phyloP scores from a whole-genome alignment of 2,888 invertebrate species.

The Parnassius smintheus region DNA sequence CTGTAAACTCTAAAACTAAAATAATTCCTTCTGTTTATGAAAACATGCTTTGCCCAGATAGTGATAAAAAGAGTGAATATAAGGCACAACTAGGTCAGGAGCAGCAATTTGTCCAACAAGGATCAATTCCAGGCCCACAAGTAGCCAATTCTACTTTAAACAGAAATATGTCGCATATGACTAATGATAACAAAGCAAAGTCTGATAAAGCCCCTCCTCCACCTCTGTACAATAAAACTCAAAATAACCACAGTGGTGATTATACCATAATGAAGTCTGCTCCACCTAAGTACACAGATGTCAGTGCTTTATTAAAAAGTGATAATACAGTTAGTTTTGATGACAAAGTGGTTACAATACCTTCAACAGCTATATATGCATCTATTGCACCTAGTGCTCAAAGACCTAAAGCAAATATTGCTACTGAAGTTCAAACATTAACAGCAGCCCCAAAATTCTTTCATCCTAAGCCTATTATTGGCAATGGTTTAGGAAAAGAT shows the following conservation, averaged over 20 bases:
- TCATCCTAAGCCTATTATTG: slow-evolving; percentile 80
- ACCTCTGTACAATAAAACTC: slow-evolving; percentile 57
- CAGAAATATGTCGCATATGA: slow-evolving; percentile 54
- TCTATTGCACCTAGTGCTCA: slow-evolving; percentile 79
- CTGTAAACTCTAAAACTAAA: slow-evolving; percentile 77
- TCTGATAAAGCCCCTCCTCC: slow-evolving; percentile 79
- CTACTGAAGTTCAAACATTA: slow-evolving; percentile 78
- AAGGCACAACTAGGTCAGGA: slow-evolving; percentile 59
- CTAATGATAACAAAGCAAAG: slow-evolving; percentile 71
- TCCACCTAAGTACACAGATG: slow-evolving; percentile 74
- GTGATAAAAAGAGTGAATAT: slow-evolving; percentile 66
- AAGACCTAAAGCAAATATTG: slow-evolving; percentile 76
- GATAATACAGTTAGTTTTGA: slow-evolving; percentile 62
- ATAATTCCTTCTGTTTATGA: slow-evolving; percentile 70
- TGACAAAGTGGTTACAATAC: slow-evolving; percentile 70
- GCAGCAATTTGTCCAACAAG: slow-evolving; percentile 66
- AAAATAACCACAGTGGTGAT: slow-evolving; percentile 65
- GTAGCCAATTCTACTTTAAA: slow-evolving; percentile 61
- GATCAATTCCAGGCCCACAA: slow-evolving; percentile 69
- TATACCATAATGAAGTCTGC: slow-evolving; percentile 77
- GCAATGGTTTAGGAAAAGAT: slow-evolving; percentile 75
- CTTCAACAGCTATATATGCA: slow-evolving; percentile 77
- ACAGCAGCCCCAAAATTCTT: slow-evolving; percentile 80
- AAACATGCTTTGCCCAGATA: slow-evolving; percentile 73
- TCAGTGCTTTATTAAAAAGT: slow-evolving; percentile 65